phyloP scores from a whole-genome alignment of 1,140 invertebrate species.

The Cotesia glomerata region DNA sequence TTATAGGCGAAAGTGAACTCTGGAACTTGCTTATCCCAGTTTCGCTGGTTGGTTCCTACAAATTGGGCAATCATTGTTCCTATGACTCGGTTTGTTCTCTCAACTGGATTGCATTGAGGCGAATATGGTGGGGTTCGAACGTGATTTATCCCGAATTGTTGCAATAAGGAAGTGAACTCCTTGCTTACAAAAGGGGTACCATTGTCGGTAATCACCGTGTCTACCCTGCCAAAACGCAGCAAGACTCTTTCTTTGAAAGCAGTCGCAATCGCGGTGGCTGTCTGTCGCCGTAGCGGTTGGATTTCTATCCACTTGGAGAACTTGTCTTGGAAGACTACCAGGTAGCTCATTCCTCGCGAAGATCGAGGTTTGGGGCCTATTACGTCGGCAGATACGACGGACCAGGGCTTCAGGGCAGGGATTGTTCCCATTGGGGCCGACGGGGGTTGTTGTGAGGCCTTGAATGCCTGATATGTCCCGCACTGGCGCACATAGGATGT shows the following conservation, averaged over 20 bases:
- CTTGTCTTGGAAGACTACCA: constrained; percentile 21
- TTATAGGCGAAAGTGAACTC: constrained; percentile 46
- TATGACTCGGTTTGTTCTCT: constrained; percentile 19
- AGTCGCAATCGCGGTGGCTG: constrained; percentile 30
- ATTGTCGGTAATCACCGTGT: constrained; percentile 52
- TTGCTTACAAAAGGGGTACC: constrained; percentile 53
- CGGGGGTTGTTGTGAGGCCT: background rate
- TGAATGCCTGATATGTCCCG: constrained; percentile 2
- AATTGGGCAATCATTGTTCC: constrained; percentile 36
- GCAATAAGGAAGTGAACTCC: constrained; percentile 31
- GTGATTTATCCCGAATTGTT: constrained; percentile 29
- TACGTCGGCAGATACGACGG: background rate
- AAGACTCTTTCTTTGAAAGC: constrained; percentile 43
- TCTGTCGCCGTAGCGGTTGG: constrained; percentile 37
- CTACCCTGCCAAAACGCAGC: constrained; percentile 43
- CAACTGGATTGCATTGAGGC: constrained; percentile 44
- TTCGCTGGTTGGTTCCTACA: constrained; percentile 40
- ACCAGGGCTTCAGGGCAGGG: background rate
- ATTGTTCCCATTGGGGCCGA: constrained; percentile 8
- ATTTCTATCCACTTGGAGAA: constrained; percentile 29
- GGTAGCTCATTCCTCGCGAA: background rate
- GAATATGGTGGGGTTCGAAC: constrained; percentile 41
- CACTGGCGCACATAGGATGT: constrained; percentile 29
- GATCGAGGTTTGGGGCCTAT: background rate
- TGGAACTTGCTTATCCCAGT: constrained; percentile 49